phyloP scores from a whole-genome alignment of 2,797 vertebrate species.

The Pyrrhura leucotis region DNA sequence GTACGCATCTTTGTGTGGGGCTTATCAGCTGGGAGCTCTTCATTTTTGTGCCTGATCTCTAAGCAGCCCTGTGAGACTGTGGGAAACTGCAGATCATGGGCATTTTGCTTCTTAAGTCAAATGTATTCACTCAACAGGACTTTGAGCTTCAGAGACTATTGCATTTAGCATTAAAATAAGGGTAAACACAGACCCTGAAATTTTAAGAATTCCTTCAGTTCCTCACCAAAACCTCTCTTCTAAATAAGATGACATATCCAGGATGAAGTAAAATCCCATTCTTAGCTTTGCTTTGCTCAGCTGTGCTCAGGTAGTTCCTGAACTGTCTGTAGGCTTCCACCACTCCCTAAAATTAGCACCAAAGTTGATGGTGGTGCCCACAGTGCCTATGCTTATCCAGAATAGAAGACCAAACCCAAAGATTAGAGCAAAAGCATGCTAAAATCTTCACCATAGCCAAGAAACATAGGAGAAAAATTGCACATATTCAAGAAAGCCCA shows the following conservation, averaged over 20 bases:
- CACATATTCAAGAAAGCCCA: neutral
- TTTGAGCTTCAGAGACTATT: neutral
- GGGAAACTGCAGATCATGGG: neutral
- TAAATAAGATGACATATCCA: neutral
- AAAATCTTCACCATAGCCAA: neutral
- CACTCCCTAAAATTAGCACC: neutral
- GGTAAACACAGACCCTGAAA: neutral
- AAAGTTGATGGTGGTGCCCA: neutral
- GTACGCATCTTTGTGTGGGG: neutral
- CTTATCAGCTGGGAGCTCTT: neutral
- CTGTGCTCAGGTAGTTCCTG: neutral
- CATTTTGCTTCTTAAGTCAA: neutral
- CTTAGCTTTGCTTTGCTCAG: neutral
- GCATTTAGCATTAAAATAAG: neutral
- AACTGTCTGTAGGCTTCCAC: neutral
- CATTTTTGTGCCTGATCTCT: neutral
- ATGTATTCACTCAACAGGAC: neutral
- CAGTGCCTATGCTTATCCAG: rapidly evolving
- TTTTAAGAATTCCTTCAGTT: neutral
- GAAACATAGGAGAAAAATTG: neutral
- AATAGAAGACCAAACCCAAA: neutral
- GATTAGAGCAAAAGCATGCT: neutral
- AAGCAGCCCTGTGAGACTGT: neutral
- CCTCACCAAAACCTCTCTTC: neutral
- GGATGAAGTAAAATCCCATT: neutral